Conservation (phyloP, 2,888 invertebrate species). For the Noctua janthina region DNA sequence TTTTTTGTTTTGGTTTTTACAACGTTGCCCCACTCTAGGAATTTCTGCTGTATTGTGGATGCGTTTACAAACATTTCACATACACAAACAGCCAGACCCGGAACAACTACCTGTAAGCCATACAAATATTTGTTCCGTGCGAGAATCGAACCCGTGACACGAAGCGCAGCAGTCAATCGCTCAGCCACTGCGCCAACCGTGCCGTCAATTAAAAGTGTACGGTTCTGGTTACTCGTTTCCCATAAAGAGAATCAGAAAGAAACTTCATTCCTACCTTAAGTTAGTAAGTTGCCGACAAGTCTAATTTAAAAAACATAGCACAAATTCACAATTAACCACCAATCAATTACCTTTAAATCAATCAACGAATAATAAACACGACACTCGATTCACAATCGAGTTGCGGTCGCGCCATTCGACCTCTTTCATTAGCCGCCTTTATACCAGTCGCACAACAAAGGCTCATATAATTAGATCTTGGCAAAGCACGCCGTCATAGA, state of each 20-base stretch:
- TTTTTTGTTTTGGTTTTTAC: no score
- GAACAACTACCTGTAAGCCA: no score
- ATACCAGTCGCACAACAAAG: constrained; percentile 76
- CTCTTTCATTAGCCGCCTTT: constrained; percentile 64
- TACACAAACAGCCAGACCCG: no score
- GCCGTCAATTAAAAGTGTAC: neutral
- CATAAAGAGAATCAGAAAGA: neutral
- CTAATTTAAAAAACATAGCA: neutral
- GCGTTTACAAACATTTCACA: no score
- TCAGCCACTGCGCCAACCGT: no score
- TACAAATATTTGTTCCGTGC: no score
- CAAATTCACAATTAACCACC: constrained; percentile 1
- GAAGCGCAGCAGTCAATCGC: no score
- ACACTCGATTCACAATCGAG: constrained; percentile 59
- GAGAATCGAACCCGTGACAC: no score
- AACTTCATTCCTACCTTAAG: no score
- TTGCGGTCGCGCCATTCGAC: constrained; percentile 69
- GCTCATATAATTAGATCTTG: constrained; percentile 85
- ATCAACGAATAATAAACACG: constrained; percentile 56
- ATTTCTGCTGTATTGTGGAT: no score
- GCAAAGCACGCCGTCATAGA: constrained; percentile 71
- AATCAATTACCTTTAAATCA: constrained; percentile 51
- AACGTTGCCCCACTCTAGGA: no score
- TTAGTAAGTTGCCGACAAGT: neutral
- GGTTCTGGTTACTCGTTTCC: neutral